Evolutionary conservation across 2,888 invertebrate genomes (phyloP).

Genomic region (Trichogramma evanescens): DNA sequence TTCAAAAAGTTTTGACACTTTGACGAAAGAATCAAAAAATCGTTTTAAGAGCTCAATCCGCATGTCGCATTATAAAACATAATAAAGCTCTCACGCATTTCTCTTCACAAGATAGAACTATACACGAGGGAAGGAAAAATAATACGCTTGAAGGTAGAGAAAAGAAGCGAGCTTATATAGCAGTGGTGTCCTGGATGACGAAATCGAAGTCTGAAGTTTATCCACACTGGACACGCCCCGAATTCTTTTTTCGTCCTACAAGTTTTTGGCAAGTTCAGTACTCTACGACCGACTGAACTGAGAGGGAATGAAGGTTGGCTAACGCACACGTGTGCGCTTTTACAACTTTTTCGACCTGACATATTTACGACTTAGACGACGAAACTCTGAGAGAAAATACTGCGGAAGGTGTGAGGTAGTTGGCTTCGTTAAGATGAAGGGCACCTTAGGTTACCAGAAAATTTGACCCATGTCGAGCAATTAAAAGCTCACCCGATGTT

Average conservation of each 20-base stretch:
- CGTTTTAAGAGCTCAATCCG: background rate
- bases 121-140: background rate
- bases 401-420: background rate
- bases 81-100: background rate
- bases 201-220: no score
- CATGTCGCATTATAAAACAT: no score
- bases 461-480: no score
- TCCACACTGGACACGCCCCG: background rate
- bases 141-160: no score
- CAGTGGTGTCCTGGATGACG: no score
- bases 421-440: slow-evolving; percentile 1
- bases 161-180: no score
- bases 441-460: background rate
- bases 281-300: no score
- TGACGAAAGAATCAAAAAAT: slow-evolving; percentile 5
- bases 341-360: slow-evolving; percentile 10
- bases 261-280: slow-evolving; percentile 8
- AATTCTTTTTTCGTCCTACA: background rate
- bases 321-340: no score
- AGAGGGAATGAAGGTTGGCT: no score
- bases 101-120: background rate
- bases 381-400: background rate
- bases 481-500: no score
- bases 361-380: slow-evolving; percentile 10
- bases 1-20: background rate